Evolutionary conservation across 2,888 invertebrate species (phyloP).

Genomic region (Eustalomyia histrio): DNA sequence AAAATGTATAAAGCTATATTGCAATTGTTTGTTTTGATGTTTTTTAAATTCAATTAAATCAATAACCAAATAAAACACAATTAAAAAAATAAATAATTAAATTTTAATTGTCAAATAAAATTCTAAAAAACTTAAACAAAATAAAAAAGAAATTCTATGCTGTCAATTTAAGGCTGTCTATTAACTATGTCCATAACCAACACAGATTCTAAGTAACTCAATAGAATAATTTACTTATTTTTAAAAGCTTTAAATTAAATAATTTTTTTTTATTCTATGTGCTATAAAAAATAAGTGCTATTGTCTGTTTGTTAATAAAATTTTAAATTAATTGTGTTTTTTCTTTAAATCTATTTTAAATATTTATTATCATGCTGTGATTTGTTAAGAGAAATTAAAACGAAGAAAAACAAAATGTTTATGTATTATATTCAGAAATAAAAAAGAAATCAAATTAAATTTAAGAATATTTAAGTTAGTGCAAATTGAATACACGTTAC

Average conservation of each 20-base stretch:
- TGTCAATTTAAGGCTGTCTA: slow-evolving; percentile 72
- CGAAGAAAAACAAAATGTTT: background rate
- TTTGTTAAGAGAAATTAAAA: slow-evolving; percentile 30
- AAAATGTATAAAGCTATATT: slow-evolving; percentile 24
- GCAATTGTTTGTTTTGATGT: slow-evolving; percentile 24
- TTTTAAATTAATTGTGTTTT: background rate
- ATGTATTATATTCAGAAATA: no score
- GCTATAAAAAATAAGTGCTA: slow-evolving; percentile 30
- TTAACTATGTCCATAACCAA: slow-evolving; percentile 32
- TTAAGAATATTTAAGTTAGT: no score
- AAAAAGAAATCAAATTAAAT: no score
- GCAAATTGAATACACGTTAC: no score
- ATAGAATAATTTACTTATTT: slow-evolving; percentile 27
- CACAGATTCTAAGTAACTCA: slow-evolving; percentile 23
- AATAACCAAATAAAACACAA: slow-evolving; percentile 17
- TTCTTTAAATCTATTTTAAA: background rate
- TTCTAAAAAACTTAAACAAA: slow-evolving; percentile 27
- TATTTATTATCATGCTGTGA: slow-evolving; percentile 36
- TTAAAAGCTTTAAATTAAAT: slow-evolving; percentile 36
- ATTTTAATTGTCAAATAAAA: slow-evolving; percentile 15
- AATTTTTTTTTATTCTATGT: slow-evolving; percentile 16
- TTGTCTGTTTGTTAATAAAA: background rate
- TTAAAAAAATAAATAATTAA: slow-evolving; percentile 41
- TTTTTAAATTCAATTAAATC: slow-evolving; percentile 9
- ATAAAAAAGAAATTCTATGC: slow-evolving; percentile 57